phyloP scores from a whole-genome alignment of 2,888 invertebrate genomes.

The Amiota communis region DNA sequence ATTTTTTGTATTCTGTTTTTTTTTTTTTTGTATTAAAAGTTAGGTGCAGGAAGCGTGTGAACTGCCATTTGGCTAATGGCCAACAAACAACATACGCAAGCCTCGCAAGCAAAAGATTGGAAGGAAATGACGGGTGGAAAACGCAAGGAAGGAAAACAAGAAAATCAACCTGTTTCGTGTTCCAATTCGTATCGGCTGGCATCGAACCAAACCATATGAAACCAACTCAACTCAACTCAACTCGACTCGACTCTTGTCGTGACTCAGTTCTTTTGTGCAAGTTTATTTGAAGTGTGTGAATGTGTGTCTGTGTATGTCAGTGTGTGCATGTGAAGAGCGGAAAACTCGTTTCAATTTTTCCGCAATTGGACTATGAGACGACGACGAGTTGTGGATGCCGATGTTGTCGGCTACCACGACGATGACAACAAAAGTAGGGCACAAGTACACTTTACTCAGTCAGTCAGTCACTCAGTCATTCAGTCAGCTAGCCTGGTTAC shows the following conservation, averaged over 20 bases:
- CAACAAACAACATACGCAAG: conserved; percentile 37
- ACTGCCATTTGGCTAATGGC: conserved; percentile 66
- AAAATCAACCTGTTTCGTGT: conserved; percentile 61
- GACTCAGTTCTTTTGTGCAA: conserved; percentile 42
- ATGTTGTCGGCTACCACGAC: conserved; percentile 27
- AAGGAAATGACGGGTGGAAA: conserved; percentile 23
- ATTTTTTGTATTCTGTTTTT: no score
- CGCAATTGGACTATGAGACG: conserved; percentile 1
- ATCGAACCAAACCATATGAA: neutral
- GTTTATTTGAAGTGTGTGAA: neutral
- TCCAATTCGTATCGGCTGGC: conserved; percentile 9
- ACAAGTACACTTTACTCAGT: conserved; percentile 50
- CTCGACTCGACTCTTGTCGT: conserved; percentile 23
- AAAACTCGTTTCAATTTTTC: conserved; percentile 56
- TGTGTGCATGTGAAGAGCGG: conserved; percentile 33
- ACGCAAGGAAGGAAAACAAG: conserved; percentile 44
- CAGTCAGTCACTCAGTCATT: neutral
- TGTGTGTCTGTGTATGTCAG: conserved; percentile 7
- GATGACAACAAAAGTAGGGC: conserved; percentile 51
- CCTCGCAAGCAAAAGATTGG: neutral
- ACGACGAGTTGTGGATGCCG: conserved; percentile 12
- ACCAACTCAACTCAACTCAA: conserved; percentile 15
- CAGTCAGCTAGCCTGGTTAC: neutral
- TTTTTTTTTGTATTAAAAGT: neutral
- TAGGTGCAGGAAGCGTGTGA: conserved; percentile 51